Conservation (phyloP, 2,888 invertebrate species). For the Xestoiulus laeticollis region DNA sequence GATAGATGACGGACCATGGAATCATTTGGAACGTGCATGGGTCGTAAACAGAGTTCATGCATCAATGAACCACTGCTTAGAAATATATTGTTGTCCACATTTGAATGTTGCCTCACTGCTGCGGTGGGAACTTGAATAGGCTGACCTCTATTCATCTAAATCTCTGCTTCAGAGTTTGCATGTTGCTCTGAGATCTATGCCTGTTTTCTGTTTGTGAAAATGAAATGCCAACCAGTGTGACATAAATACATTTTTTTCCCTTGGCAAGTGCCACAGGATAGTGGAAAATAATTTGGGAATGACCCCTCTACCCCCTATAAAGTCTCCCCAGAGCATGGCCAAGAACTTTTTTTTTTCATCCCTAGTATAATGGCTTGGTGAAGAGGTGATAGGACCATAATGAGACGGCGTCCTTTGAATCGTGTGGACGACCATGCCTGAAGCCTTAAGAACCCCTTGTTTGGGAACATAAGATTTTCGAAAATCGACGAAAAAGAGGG, state of each 20-base stretch:
- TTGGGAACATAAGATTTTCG: background rate
- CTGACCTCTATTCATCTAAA: background rate
- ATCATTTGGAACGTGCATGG: background rate
- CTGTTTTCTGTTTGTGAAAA: background rate
- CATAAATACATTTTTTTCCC: slow-evolving; percentile 23
- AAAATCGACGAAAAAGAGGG: background rate
- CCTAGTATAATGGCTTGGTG: background rate
- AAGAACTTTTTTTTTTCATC: slow-evolving; percentile 28
- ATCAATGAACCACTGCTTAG: background rate
- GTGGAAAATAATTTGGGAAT: background rate
- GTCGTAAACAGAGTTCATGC: slow-evolving; percentile 22
- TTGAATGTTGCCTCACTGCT: background rate
- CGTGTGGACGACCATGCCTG: slow-evolving; percentile 4
- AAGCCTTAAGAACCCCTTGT: slow-evolving; percentile 15
- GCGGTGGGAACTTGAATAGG: background rate
- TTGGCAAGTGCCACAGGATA: slow-evolving; percentile 11
- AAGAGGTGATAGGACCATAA: slow-evolving; percentile 37
- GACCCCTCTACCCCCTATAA: background rate
- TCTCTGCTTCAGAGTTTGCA: background rate
- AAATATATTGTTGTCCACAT: background rate
- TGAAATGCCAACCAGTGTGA: background rate
- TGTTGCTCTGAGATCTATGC: background rate
- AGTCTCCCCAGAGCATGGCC: background rate
- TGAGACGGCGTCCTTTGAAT: slow-evolving; percentile 17
- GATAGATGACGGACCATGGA: background rate